Evolutionary conservation across 1,140 invertebrate genomes (phyloP).

Genomic region (Drosophila biarmipes): DNA sequence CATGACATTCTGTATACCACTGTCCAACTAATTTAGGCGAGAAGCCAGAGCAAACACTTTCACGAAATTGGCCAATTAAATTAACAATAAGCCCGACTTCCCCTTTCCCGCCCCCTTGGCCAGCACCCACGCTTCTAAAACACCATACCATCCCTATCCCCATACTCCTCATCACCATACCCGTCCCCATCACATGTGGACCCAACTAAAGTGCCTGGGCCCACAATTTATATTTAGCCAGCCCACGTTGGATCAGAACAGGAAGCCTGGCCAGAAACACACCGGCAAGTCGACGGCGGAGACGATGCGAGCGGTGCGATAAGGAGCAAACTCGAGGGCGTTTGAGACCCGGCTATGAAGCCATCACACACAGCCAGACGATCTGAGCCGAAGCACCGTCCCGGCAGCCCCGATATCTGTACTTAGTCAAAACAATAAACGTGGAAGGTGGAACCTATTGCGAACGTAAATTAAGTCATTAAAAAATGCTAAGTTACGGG

Average conservation of each 20-base stretch:
- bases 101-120: slow-evolving; percentile 11
- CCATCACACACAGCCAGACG: slow-evolving; percentile 54
- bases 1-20: slow-evolving; percentile 7
- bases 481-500: slow-evolving; percentile 75
- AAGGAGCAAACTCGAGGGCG: slow-evolving; percentile 70
- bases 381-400: slow-evolving; percentile 11
- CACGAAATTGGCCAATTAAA: slow-evolving; percentile 81
- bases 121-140: slow-evolving; percentile 27
- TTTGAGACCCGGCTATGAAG: slow-evolving; percentile 65
- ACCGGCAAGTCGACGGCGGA: slow-evolving; percentile 22
- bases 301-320: slow-evolving; percentile 64
- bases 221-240: slow-evolving; percentile 66
- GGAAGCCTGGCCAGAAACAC: slow-evolving; percentile 56
- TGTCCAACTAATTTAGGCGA: slow-evolving; percentile 40
- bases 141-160: background rate
- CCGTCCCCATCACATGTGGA: slow-evolving; percentile 13
- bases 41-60: slow-evolving; percentile 61
- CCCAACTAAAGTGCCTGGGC: slow-evolving; percentile 49
- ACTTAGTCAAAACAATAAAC: slow-evolving; percentile 82
- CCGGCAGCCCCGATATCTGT: slow-evolving; percentile 29
- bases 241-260: slow-evolving; percentile 72
- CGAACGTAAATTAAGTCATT: slow-evolving; percentile 83
- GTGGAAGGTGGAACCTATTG: slow-evolving; percentile 81
- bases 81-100: slow-evolving; percentile 69
- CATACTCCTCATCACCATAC: background rate